Evolutionary conservation across 2,888 invertebrate genomes (phyloP).

Genomic region (Caradrina clavipalpis): DNA sequence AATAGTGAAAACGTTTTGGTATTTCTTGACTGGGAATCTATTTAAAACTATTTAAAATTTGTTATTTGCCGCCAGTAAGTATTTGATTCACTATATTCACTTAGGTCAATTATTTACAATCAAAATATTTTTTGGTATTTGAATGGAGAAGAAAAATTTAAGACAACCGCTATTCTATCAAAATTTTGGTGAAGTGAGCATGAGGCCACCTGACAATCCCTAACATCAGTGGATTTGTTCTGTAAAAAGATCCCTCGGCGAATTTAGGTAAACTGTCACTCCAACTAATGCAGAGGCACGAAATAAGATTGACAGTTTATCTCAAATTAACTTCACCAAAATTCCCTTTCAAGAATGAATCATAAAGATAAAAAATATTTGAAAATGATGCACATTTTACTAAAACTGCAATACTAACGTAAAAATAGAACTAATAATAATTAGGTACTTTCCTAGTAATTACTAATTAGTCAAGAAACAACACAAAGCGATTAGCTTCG

Average conservation of each 20-base stretch:
- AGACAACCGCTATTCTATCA: no score
- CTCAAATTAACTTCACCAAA: neutral
- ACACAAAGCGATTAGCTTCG: constrained; percentile 72
- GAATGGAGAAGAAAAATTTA: no score
- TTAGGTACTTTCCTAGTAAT: constrained; percentile 61
- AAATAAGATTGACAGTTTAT: no score
- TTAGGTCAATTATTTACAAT: neutral
- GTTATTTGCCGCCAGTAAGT: neutral
- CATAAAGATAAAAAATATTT: neutral
- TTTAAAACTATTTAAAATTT: neutral
- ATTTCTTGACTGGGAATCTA: constrained; percentile 18
- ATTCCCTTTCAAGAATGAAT: neutral
- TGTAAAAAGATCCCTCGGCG: no score
- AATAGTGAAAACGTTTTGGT: constrained; percentile 37
- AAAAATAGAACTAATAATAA: constrained; percentile 42
- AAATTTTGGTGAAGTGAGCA: no score
- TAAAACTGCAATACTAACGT: neutral
- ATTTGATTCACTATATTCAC: neutral
- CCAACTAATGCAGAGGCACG: no score
- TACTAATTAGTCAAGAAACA: constrained; percentile 68
- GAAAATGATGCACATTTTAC: constrained; percentile 12
- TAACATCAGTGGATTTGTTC: no score
- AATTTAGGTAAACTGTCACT: no score
- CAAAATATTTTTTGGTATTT: no score
- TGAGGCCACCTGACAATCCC: no score